Conservation (phyloP, 2,888 invertebrate genomes). For the Drosophila rellima region DNA sequence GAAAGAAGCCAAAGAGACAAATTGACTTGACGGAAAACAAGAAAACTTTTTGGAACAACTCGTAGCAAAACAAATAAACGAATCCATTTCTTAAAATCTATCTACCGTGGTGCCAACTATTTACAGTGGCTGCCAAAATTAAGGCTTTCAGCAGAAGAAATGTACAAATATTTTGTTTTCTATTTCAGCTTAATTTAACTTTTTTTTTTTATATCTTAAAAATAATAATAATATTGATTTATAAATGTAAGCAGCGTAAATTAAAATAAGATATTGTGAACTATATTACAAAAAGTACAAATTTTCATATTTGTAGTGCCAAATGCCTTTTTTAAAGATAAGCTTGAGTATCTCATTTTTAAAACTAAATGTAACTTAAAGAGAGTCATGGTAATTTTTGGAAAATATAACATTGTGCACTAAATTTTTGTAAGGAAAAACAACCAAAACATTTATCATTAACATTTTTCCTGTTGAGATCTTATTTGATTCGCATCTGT, state of each 20-base stretch:
- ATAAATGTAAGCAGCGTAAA: too few relatives aligned
- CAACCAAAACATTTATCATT: not conserved
- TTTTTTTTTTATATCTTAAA: not conserved
- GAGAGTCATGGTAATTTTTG: too few relatives aligned
- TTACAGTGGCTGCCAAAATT: not conserved
- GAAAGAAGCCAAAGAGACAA: not conserved
- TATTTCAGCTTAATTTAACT: not conserved
- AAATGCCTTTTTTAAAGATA: not conserved
- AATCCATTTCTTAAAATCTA: not conserved
- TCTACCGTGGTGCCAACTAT: not conserved
- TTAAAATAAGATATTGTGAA: too few relatives aligned
- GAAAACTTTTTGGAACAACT: conserved; percentile 1
- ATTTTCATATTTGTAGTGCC: too few relatives aligned
- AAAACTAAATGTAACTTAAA: not conserved
- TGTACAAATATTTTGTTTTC: too few relatives aligned
- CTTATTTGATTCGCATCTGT: conserved; percentile 9
- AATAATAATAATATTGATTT: not conserved
- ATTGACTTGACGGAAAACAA: not conserved
- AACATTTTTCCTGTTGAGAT: not conserved
- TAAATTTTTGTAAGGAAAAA: not conserved
- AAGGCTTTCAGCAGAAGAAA: not conserved
- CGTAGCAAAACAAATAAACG: conserved; percentile 4
- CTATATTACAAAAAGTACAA: too few relatives aligned
- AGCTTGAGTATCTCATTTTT: not conserved
- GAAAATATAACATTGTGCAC: too few relatives aligned